Conservation (phyloP, 2,888 invertebrate species). For the Polydrusus cervinus region DNA sequence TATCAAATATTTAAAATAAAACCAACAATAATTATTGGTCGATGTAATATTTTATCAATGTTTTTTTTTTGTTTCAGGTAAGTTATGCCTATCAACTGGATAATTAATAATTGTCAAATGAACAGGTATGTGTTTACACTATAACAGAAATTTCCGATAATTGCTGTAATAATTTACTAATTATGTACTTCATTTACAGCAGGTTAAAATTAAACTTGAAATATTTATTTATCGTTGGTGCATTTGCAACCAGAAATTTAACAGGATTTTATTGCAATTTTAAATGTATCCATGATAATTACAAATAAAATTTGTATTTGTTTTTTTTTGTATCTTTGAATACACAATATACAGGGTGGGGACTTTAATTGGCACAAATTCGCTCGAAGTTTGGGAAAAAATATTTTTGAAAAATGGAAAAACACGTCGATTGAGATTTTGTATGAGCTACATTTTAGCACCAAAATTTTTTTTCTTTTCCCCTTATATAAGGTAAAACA, state of each 20-base stretch:
- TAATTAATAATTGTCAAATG: slow-evolving; percentile 4
- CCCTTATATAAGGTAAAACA: too few relatives aligned
- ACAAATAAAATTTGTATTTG: too few relatives aligned
- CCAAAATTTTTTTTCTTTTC: too few relatives aligned
- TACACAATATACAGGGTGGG: too few relatives aligned
- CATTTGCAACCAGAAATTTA: not conserved
- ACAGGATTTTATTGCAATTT: not conserved
- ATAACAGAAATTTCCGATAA: not conserved
- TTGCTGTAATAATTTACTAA: not conserved
- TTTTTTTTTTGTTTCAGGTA: slow-evolving; percentile 32
- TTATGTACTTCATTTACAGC: not conserved
- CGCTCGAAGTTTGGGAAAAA: too few relatives aligned
- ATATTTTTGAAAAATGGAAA: too few relatives aligned
- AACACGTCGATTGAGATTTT: too few relatives aligned
- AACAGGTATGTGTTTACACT: slow-evolving; percentile 1
- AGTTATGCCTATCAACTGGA: slow-evolving; percentile 2
- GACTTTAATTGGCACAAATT: too few relatives aligned
- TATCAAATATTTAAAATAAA: too few relatives aligned
- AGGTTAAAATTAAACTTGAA: not conserved
- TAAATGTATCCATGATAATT: not conserved
- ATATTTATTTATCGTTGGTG: not conserved
- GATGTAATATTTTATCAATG: not conserved
- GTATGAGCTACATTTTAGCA: too few relatives aligned
- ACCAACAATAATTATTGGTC: too few relatives aligned
- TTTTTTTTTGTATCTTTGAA: too few relatives aligned